These are phyloP conservation scores for Protobothrops mucrosquamatus DNA, from an alignment of 2,113 vertebrate species.

Conservation along the genomic window DNA sequence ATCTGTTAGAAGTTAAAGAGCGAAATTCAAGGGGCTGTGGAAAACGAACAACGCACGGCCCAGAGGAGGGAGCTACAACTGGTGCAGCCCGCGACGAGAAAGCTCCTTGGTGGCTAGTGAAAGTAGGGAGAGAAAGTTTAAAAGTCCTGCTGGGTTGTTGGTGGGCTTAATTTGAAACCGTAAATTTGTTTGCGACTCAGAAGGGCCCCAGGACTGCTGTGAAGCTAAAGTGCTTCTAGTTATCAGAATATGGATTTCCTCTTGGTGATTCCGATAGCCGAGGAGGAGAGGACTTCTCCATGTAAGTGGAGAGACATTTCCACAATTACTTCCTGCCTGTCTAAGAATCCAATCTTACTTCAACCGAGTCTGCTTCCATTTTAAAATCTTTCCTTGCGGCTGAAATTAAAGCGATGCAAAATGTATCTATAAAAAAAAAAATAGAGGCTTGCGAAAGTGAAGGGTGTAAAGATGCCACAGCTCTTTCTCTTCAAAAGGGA, in stretches of 20 bases:
- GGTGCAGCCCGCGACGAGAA: fast-evolving
- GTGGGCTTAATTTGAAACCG: background rate
- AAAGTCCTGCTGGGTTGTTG: background rate
- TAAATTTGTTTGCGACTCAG: background rate
- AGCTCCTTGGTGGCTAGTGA: background rate
- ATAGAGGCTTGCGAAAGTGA: background rate
- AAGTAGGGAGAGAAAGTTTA: background rate
- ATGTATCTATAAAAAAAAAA: too few relatives aligned
- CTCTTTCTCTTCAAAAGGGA: background rate
- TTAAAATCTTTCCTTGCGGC: background rate
- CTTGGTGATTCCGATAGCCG: background rate
- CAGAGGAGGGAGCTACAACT: background rate
- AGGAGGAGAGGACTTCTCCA: background rate
- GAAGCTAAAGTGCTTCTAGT: background rate
- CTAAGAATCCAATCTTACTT: background rate
- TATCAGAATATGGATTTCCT: conserved; percentile 20
- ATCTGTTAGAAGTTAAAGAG: background rate
- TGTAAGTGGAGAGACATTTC: background rate
- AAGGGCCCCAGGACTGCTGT: background rate
- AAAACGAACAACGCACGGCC: background rate
- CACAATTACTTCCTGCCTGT: background rate
- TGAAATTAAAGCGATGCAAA: background rate
- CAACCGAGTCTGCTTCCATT: too few relatives aligned
- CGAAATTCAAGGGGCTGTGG: background rate
- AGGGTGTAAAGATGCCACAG: background rate